Evolutionary conservation across 2,113 vertebrate genomes (phyloP), one percentile per base, ranked within the genome.

Genomic region (Maccullochella peelii): DNA sequence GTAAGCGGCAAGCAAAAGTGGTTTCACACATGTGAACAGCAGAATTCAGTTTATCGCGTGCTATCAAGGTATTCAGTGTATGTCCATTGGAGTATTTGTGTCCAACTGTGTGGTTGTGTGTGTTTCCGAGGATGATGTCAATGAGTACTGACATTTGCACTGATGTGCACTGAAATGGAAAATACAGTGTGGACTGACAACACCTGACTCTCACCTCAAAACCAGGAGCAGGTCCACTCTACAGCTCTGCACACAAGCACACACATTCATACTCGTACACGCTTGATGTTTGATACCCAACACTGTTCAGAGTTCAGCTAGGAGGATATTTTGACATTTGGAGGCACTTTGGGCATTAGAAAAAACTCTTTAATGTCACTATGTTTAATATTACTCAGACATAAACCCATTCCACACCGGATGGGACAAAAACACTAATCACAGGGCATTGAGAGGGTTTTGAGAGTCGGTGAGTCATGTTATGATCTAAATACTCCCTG

Each of bases 101-200:
- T 8, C 27, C 10, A 27, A 75, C 66, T 70, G 73, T 69, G 70
- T 80, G 40, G 6, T 16, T 57, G 52, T 72, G 57, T 78, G 79
- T 8, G 23, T 86, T 54, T 77, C 58, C 18, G 61, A 36, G 62
- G 71, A 67, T 90, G 91, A 91, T 80, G 87, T 76, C 58, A 40
- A 88, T 80, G 73, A 91, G 72, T 80, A 80, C 77, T 92, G 93
- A 89, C 92, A 89, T 92, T 89, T 91, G 77, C 91, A 90, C 73
- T 90, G 90, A 93, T 71, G 91, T 84, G 92, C 65, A 93, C 82
- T 92, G 90, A 92, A 86, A 90, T 82, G 78, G 90, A 91, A 93
- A 91, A 88, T 55, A 82, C 80, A 80, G 72, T 38, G 49, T 0
- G 0, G 80, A 80, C 72, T 86, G 83, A 88, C 86, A 86, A 89